Base-by-base conservation (phyloP, 2,888 invertebrate species). In the Scelioninae gen. 2 region DNA sequence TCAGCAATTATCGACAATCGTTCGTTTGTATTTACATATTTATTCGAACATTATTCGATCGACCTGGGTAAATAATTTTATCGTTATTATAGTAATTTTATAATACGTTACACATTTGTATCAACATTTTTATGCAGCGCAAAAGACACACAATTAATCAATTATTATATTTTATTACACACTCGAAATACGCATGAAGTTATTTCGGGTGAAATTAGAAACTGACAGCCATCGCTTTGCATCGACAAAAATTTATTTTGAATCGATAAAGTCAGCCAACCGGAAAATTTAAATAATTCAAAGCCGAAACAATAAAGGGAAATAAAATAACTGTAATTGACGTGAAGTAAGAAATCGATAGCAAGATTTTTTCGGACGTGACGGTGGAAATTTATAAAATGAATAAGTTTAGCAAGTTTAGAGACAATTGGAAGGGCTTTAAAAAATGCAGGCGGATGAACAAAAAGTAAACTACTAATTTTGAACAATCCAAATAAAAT, bases 281-380 rank as follows among this genome's bases (percentile, higher is more conserved):
- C 18, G 67, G 58, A 68, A 58, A 68, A 58, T 68, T 58, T 68
- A 11, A 68, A 68, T 57, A 53, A 68, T 60, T 60, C 43, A 68
- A 45, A 68, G 28, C 25, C 33, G 45, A 55, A 67, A 67, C 19
- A 67, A 69, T 68, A 53, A 55, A 41, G 48, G 55, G 55, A 69
- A 69, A 55, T 48, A 61, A 48, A 53, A 46, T 48, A 41, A 61
- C 33, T 61, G 22, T 61, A 61, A 69, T 61, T 69, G 69, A 69
- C 69, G 37, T 55, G 28, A 61, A 55, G 41, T 69, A 61, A 69
- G 53, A 13, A 61, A 69, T 69, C 69, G 28, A 69, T 69, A 61
- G 43, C 52, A 52, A 25, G 58, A 43, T 50, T 58, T 67, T 58
- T 58, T 25, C n/a, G n/a, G n/a, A n/a, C n/a, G n/a, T n/a, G n/a